phyloP scores from a whole-genome alignment of 2,113 vertebrate species.

The Melanostigma gelatinosum region DNA sequence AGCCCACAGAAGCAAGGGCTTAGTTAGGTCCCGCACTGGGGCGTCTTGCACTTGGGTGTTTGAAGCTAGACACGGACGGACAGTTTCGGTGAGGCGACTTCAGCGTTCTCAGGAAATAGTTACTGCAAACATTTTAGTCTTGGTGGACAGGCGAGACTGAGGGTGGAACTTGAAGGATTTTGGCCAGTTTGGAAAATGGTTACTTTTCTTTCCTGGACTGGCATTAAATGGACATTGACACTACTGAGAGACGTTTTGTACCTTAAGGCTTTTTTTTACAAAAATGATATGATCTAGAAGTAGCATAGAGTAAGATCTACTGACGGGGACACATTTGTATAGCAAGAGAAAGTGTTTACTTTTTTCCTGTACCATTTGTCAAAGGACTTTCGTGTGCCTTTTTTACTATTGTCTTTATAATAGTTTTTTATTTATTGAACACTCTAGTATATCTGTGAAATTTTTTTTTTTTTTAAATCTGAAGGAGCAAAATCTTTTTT shows the following conservation, averaged over 20 bases:
- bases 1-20: conserved; percentile 80
- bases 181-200: conserved; percentile 76
- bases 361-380: conserved; percentile 91
- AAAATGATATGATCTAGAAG: conserved; percentile 79
- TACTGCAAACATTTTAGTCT: conserved; percentile 83
- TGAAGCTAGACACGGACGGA: conserved; percentile 86
- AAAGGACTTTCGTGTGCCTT: conserved; percentile 99
- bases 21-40: conserved; percentile 78
- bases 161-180: conserved; percentile 78
- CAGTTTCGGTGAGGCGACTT: conserved; percentile 75
- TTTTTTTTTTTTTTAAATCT: conserved; percentile 74
- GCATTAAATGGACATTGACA: conserved; percentile 83
- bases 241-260: conserved; percentile 91
- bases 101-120: conserved; percentile 93
- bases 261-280: conserved; percentile 83
- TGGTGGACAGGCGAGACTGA: conserved; percentile 71
- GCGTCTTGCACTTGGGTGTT: conserved; percentile 89
- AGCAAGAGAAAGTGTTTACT: conserved; percentile 90
- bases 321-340: conserved; percentile 88
- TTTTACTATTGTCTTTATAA: conserved; percentile 97
- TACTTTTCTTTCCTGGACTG: conserved; percentile 72
- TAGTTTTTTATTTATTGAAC: conserved; percentile 90
- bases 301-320: conserved; percentile 86
- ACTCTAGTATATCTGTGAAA: conserved; percentile 86
- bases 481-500: conserved; percentile 85